Percentiles rank a stretch among this genome's conserved stretches.
Evolutionary conservation across 2,888 invertebrate genomes (phyloP).

Genomic region (Drosophila pseudotakahashii): DNA sequence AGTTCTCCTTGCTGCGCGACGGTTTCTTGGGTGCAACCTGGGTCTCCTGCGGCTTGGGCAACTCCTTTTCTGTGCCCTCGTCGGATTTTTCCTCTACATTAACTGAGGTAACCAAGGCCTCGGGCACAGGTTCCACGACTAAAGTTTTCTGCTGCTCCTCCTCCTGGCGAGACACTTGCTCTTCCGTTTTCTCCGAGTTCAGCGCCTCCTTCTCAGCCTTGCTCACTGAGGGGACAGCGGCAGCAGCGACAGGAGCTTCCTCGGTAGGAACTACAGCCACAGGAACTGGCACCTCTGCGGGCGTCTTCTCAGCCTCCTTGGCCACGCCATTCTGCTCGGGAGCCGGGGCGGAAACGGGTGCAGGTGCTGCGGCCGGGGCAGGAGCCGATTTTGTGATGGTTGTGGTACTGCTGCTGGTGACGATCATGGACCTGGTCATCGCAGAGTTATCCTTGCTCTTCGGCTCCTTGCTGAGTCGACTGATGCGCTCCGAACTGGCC

Average conservation of each 20-base stretch:
- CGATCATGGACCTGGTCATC: conserved; percentile 77
- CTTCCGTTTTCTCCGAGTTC: conserved; percentile 82
- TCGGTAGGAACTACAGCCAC: conserved; percentile 24
- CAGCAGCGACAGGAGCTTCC: conserved; percentile 15
- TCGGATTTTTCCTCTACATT: conserved; percentile 82
- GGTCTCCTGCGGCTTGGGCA: conserved; percentile 58
- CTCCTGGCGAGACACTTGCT: conserved; percentile 48
- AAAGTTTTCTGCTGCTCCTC: neutral
- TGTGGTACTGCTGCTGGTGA: conserved; percentile 46
- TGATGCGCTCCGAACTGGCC: conserved; percentile 68
- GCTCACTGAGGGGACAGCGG: conserved; percentile 55
- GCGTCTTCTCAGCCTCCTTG: conserved; percentile 43
- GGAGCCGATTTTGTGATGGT: conserved; percentile 23
- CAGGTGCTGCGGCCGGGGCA: conserved; percentile 19
- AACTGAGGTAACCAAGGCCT: conserved; percentile 15
- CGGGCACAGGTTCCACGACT: conserved; percentile 9
- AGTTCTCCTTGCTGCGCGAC: conserved; percentile 81
- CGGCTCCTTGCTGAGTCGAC: conserved; percentile 51
- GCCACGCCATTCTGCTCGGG: conserved; percentile 55
- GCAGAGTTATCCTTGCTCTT: conserved; percentile 57
- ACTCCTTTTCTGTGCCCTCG: conserved; percentile 79
- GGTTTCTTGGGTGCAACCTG: conserved; percentile 59
- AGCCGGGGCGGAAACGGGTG: neutral
- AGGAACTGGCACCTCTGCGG: conserved; percentile 34
- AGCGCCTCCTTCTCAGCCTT: conserved; percentile 84